These are phyloP conservation scores for Saguinus imperator DNA, from an alignment of 2,113 vertebrate genomes.

Conservation along the genomic window DNA sequence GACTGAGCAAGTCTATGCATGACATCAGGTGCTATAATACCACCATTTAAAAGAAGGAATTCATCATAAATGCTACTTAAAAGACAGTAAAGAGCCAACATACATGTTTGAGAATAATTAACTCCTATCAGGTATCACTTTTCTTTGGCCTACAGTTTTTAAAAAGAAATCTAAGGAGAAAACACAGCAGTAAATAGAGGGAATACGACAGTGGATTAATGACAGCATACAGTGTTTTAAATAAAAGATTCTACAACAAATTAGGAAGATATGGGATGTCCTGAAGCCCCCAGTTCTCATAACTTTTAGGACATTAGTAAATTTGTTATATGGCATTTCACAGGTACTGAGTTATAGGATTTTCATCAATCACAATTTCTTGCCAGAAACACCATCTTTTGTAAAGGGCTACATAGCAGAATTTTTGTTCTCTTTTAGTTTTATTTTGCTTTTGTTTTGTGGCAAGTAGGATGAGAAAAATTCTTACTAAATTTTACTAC, in stretches of 20 bases:
- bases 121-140: neutral
- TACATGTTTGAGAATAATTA: neutral
- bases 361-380: neutral
- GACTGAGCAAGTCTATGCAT: neutral
- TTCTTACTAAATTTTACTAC: neutral
- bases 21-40: neutral
- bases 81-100: neutral
- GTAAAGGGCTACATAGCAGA: neutral
- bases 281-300: neutral
- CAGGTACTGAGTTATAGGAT: neutral
- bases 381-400: neutral
- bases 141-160: neutral
- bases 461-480: neutral
- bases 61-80: neutral
- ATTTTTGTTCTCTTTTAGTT: neutral
- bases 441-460: neutral
- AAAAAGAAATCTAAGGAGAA: neutral
- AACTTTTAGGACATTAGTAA: neutral
- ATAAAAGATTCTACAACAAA: neutral
- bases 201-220: neutral
- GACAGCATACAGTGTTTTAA: neutral
- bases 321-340: neutral
- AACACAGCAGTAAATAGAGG: neutral
- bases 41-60: neutral
- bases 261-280: neutral